A percentile compares a stretch with the other conserved stretches of the same genome.
Evolutionary conservation across 1,140 invertebrate genomes (phyloP).

Genomic region (Halictus rubicundus): DNA sequence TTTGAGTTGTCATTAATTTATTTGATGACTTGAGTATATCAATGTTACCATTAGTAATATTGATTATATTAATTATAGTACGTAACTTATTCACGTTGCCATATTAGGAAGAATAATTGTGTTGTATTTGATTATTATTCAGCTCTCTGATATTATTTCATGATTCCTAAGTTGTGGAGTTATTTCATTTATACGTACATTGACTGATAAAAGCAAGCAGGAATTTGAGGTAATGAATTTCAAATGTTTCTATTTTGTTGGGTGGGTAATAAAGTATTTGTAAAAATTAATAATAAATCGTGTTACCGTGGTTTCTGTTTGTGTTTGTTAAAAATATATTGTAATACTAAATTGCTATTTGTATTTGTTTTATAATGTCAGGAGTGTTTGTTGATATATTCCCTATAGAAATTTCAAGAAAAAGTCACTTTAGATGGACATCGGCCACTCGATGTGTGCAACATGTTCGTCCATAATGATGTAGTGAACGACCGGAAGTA

Average conservation of each 20-base stretch:
- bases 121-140: too few species aligned
- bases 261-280: neutral
- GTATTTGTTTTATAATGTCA: neutral
- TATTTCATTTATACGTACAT: neutral
- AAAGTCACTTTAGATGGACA: neutral
- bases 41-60: too few species aligned
- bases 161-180: too few species aligned
- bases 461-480: slow-evolving; percentile 1
- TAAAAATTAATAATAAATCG: neutral
- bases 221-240: neutral
- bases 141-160: too few species aligned
- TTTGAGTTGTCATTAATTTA: too few species aligned
- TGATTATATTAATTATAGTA: too few species aligned
- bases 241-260: neutral
- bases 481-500: neutral
- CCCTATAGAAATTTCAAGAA: neutral
- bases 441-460: neutral
- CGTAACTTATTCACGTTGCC: neutral
- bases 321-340: too few species aligned
- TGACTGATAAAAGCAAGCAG: neutral
- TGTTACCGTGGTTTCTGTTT: neutral
- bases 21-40: too few species aligned
- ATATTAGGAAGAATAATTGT: neutral
- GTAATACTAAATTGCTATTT: neutral
- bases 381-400: neutral